These are phyloP conservation scores for Resseliella maxima DNA, from an alignment of 2,888 invertebrate genomes.

Conservation along the genomic window DNA sequence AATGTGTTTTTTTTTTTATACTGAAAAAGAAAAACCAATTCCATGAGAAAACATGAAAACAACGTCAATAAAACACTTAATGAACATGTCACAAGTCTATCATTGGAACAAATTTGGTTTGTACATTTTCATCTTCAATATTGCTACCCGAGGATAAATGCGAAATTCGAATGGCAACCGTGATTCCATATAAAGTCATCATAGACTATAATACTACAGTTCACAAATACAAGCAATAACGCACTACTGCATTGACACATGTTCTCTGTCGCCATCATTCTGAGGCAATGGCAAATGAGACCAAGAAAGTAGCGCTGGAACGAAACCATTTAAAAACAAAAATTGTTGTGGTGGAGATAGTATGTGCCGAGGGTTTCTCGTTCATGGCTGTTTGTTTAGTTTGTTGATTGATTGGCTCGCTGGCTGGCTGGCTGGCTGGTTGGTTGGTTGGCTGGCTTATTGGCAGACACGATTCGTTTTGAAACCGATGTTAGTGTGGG, in stretches of 20 bases:
- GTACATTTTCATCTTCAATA: neutral
- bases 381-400: neutral
- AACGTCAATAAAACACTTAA: neutral
- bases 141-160: neutral
- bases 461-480: neutral
- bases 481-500: slow-evolving; percentile 7
- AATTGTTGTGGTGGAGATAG: neutral
- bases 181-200: neutral
- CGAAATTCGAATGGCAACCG: neutral
- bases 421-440: neutral
- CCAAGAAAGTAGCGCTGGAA: neutral
- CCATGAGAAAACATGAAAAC: neutral
- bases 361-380: neutral
- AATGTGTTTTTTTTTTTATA: too few relatives aligned
- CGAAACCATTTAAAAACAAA: slow-evolving; percentile 21
- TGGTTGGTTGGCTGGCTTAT: neutral
- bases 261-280: slow-evolving; percentile 38
- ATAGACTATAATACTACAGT: neutral
- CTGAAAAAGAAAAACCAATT: too few relatives aligned
- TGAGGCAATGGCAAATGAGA: neutral
- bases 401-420: neutral
- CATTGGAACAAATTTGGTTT: neutral
- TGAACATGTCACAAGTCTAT: slow-evolving; percentile 50
- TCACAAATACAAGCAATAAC: neutral
- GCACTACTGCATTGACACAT: slow-evolving; percentile 21